phyloP scores from a whole-genome alignment of 2,888 invertebrate species.

The Spilarctia lutea region DNA sequence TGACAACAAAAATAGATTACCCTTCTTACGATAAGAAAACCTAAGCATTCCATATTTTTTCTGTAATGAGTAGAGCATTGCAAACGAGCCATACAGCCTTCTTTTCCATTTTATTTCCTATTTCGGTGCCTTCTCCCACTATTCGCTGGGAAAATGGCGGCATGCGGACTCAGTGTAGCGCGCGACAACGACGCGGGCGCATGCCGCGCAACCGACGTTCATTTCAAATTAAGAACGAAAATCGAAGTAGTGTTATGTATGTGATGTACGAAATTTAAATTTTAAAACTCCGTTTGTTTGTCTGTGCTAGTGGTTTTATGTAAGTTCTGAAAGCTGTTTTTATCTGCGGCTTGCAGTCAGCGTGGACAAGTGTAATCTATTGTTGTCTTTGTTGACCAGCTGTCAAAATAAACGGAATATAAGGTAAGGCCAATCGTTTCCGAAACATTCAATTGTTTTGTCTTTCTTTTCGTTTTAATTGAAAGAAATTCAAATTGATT shows the following conservation, averaged over 20 bases:
- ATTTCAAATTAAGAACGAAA: constrained; percentile 52
- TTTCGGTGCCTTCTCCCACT: constrained; percentile 75
- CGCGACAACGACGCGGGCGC: constrained; percentile 75
- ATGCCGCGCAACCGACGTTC: constrained; percentile 57
- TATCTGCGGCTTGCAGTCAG: constrained; percentile 7
- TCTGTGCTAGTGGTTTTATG: constrained; percentile 17
- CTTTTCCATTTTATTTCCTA: constrained; percentile 76
- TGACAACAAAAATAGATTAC: not conserved
- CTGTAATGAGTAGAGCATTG: constrained; percentile 48
- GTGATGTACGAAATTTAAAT: constrained; percentile 45
- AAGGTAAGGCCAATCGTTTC: constrained; percentile 74
- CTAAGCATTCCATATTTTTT: constrained; percentile 33
- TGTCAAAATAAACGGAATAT: constrained; percentile 79
- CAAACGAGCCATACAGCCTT: constrained; percentile 61
- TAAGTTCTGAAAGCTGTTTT: constrained; percentile 22
- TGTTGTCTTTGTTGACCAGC: constrained; percentile 77
- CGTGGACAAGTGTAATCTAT: constrained; percentile 45
- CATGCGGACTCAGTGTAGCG: constrained; percentile 71
- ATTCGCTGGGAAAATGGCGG: constrained; percentile 77
- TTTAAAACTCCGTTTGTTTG: constrained; percentile 30
- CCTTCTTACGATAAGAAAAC: not conserved
- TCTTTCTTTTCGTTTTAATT: constrained; percentile 37
- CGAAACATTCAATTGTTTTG: constrained; percentile 51
- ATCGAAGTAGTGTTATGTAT: constrained; percentile 51
- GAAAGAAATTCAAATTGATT: constrained; percentile 21